These are phyloP conservation scores for Pseudomyrmex gracilis DNA, from an alignment of 1,140 invertebrate species.

Conservation along the genomic window DNA sequence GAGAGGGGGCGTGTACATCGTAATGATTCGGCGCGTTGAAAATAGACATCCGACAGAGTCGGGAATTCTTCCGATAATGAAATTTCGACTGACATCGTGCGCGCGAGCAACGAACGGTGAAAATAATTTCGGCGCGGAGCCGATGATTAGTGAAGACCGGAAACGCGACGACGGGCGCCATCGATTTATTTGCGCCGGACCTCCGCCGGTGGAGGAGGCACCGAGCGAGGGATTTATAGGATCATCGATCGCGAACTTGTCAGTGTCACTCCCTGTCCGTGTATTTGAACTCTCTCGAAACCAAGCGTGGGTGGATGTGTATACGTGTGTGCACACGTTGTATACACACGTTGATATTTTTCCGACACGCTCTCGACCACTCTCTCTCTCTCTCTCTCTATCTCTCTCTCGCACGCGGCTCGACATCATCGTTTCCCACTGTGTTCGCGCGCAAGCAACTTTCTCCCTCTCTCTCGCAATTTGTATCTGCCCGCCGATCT, in stretches of 20 bases:
- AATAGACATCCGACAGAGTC: background rate
- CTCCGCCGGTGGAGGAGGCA: conserved; percentile 6
- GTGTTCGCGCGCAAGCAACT: conserved; percentile 35
- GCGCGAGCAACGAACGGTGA: background rate
- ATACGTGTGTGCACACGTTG: too few relatives aligned
- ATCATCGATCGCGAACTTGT: conserved; percentile 56
- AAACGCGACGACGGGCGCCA: conserved; percentile 1
- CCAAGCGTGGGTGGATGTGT: background rate
- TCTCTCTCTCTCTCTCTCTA: too few relatives aligned
- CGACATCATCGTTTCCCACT: conserved; percentile 40
- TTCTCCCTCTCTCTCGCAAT: conserved; percentile 28
- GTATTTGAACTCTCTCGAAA: conserved; percentile 33
- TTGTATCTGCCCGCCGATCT: conserved; percentile 53
- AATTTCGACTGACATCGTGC: background rate
- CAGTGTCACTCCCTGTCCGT: conserved; percentile 49
- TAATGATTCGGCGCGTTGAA: background rate
- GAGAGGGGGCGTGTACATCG: too few relatives aligned
- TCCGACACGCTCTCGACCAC: conserved; percentile 21
- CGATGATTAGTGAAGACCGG: conserved; percentile 34
- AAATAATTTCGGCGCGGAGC: conserved; percentile 19
- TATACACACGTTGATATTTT: conserved; percentile 40
- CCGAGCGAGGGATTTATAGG: conserved; percentile 43
- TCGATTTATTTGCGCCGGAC: conserved; percentile 39
- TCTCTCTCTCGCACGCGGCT: too few relatives aligned
- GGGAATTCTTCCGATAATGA: background rate